A percentile compares a stretch with the other conserved stretches of the same genome.
phyloP scores from a whole-genome alignment of 2,888 invertebrate genomes.

The Vandiemenella viatica region DNA sequence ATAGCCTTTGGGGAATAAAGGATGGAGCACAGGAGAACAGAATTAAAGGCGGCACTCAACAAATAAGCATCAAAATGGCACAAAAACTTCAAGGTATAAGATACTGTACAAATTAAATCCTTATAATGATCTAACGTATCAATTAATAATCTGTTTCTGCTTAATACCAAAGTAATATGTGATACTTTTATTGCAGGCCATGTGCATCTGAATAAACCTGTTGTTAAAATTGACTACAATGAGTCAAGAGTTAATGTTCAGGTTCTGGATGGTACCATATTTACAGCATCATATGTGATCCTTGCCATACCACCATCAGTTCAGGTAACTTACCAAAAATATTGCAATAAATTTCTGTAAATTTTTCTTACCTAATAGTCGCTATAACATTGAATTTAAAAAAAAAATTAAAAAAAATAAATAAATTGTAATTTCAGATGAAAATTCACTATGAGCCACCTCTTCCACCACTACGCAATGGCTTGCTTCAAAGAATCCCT shows the following conservation, averaged over 20 bases:
- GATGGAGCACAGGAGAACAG: slow-evolving; percentile 27
- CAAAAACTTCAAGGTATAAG: slow-evolving; percentile 22
- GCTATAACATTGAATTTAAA: neutral
- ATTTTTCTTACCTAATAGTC: neutral
- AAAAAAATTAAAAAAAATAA: neutral
- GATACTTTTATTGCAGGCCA: slow-evolving; percentile 3
- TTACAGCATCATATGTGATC: slow-evolving; percentile 21
- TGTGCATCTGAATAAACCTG: slow-evolving; percentile 23
- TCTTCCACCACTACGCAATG: slow-evolving; percentile 23
- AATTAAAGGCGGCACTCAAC: slow-evolving; percentile 29
- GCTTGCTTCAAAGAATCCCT: slow-evolving; percentile 25
- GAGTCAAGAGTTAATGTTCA: slow-evolving; percentile 19
- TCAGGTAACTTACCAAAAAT: slow-evolving; percentile 8
- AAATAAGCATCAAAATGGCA: slow-evolving; percentile 27
- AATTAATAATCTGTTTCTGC: neutral
- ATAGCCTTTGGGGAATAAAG: slow-evolving; percentile 17
- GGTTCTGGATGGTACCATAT: slow-evolving; percentile 21
- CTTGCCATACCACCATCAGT: slow-evolving; percentile 25
- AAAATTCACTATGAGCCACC: slow-evolving; percentile 27
- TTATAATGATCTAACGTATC: no score
- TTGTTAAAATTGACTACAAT: slow-evolving; percentile 23
- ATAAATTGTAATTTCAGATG: slow-evolving; percentile 18
- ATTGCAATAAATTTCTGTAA: neutral
- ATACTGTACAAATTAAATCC: neutral
- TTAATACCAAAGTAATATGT: no score